These are phyloP conservation scores for Atta cephalotes DNA, from an alignment of 1,140 invertebrate genomes.

Conservation along the genomic window DNA sequence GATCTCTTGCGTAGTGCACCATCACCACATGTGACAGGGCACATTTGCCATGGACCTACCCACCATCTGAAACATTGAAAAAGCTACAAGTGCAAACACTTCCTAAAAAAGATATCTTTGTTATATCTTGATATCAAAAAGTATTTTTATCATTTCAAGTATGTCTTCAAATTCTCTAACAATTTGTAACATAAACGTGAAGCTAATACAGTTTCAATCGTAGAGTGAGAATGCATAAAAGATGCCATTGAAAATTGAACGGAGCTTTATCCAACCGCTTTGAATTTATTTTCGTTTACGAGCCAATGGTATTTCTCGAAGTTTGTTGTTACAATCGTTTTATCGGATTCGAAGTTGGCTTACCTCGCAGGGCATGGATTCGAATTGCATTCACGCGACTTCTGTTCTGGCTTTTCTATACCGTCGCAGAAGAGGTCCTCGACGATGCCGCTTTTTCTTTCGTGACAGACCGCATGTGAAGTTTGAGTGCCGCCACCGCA, in stretches of 20 bases:
- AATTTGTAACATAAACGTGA: neutral
- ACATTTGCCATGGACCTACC: slow-evolving; percentile 94
- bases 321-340: slow-evolving; percentile 38
- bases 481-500: slow-evolving; percentile 92
- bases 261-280: slow-evolving; percentile 11
- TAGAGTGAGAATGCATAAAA: slow-evolving; percentile 25
- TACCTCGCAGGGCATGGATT: slow-evolving; percentile 91
- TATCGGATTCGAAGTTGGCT: slow-evolving; percentile 50
- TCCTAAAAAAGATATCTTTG: neutral
- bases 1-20: slow-evolving; percentile 88
- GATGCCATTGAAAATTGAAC: slow-evolving; percentile 27
- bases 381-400: slow-evolving; percentile 89
- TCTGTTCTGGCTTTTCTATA: slow-evolving; percentile 87
- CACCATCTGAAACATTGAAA: slow-evolving; percentile 88
- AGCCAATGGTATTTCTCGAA: slow-evolving; percentile 36
- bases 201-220: neutral
- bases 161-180: neutral
- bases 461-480: slow-evolving; percentile 89
- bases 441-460: slow-evolving; percentile 88
- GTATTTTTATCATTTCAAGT: too few species aligned
- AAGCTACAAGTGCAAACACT: neutral
- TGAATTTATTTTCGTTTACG: slow-evolving; percentile 37
- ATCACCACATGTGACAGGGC: slow-evolving; percentile 91
- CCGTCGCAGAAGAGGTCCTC: slow-evolving; percentile 90
- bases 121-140: too few species aligned